Evolutionary conservation across 2,888 invertebrate species (phyloP), one percentile per base, ranked within the genome.

Genomic region (Cephus pulcher): DNA sequence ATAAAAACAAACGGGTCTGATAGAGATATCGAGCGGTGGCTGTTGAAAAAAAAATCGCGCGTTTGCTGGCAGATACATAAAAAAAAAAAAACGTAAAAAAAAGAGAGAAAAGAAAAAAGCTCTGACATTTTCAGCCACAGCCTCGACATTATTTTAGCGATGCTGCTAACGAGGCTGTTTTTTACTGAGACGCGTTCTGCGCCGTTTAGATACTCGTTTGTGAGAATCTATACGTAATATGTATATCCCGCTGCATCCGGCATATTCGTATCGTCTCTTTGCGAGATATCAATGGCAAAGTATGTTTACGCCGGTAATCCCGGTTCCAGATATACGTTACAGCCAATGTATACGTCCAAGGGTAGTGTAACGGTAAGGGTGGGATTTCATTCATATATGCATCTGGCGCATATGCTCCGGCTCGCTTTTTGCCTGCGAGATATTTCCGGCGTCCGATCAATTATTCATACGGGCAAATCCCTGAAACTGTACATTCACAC

Each of bases 111-210:
- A 37, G 15, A 9, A 56, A 23, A 9, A 23, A 56, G 40, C 23
- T 9, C 75, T 77, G 78, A 80, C 80, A 83, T 83, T 83, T 83
- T 79, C 81, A 77, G 76, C 77, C 76, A 79, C 81, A 85, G 83
- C 85, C 84, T 84, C 84, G 84, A 84, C 83, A 84, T 85, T 84
- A 84, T 84, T 84, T 82, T 81, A 78, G 82, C 80, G 81, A 78
- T 79, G 81, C 76, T 79, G 82, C 82, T 83, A 83, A 84, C 84
- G 82, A 83, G 83, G 82, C 82, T 83, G 83, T 84, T 84, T 85
- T 84, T 82, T 34, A 23, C 12, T n/a, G 32, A 15, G 34, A 71
- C 12, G 15, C 71, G 33, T 30, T 12, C 3, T 9, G 71, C 32
- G 32, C 23, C 23, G 56, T 56, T 56, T 23, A 56, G 56, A 56